These are phyloP conservation scores for Oostethus manadensis DNA, from an alignment of 2,113 vertebrate genomes.

Conservation along the genomic window DNA sequence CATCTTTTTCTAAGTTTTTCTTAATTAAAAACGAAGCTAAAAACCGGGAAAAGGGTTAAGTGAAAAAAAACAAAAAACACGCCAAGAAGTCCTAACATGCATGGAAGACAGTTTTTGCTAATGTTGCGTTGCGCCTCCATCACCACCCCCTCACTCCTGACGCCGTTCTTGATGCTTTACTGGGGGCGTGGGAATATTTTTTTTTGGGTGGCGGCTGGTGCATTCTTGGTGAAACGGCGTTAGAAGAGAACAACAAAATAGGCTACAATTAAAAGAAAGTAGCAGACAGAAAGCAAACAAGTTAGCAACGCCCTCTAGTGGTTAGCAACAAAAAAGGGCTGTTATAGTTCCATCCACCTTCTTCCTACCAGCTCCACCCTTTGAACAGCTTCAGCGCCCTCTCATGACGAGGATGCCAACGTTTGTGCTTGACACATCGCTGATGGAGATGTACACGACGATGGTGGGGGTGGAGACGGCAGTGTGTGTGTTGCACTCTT, in stretches of 20 bases:
- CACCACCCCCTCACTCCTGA: conserved; percentile 40
- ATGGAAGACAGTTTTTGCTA: conserved; percentile 76
- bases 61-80: conserved; percentile 60
- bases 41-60: conserved; percentile 56
- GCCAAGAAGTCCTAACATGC: conserved; percentile 74
- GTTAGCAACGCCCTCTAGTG: conserved; percentile 55
- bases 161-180: conserved; percentile 53
- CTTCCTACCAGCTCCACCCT: conserved; percentile 41
- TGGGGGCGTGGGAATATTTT: conserved; percentile 57
- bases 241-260: conserved; percentile 47
- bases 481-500: conserved; percentile 59
- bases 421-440: conserved; percentile 60
- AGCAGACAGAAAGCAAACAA: conserved; percentile 59
- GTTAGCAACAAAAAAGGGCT: conserved; percentile 59
- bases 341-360: conserved; percentile 55
- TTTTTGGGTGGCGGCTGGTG: conserved; percentile 75
- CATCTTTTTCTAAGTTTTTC: conserved; percentile 52
- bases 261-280: conserved; percentile 68
- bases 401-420: conserved; percentile 57
- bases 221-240: conserved; percentile 70
- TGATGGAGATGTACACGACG: conserved; percentile 45
- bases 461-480: conserved; percentile 35
- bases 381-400: conserved; percentile 32
- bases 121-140: conserved; percentile 59
- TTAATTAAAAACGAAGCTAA: conserved; percentile 59